These are phyloP conservation scores for Bettongia penicillata DNA, from an alignment of 2,113 vertebrate species.

Conservation along the genomic window DNA sequence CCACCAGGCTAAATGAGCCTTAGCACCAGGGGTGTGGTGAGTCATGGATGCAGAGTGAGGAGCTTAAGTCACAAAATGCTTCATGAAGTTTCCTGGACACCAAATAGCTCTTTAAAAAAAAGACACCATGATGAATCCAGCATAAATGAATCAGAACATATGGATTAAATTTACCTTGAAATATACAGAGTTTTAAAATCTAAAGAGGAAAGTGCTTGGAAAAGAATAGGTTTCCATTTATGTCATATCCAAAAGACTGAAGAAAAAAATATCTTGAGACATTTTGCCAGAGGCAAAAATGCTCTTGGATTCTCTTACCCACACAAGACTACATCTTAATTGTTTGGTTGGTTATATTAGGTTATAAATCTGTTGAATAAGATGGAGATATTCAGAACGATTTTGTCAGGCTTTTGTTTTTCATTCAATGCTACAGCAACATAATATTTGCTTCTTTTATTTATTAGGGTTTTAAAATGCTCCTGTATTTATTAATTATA, in stretches of 20 bases:
- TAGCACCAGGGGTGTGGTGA: background rate
- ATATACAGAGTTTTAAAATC: conserved; percentile 4
- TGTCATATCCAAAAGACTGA: background rate
- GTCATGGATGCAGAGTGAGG: background rate
- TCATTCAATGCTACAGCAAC: background rate
- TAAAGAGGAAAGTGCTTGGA: conserved; percentile 14
- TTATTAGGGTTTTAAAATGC: background rate
- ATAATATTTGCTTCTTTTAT: conserved; percentile 8
- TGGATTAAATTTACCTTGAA: background rate
- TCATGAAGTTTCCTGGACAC: background rate
- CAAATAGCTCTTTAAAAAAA: background rate
- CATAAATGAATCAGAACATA: background rate
- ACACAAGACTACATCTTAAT: background rate
- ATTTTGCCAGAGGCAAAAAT: conserved; percentile 22
- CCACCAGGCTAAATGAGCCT: background rate
- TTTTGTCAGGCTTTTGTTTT: background rate
- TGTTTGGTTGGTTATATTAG: conserved; percentile 1
- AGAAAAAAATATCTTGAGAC: background rate
- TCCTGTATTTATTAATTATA: background rate
- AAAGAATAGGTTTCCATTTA: background rate
- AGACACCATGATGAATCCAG: background rate
- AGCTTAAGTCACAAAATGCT: background rate
- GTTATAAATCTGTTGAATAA: background rate
- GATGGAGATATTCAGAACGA: background rate
- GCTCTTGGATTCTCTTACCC: background rate